Conservation (phyloP, 2,113 vertebrate genomes). For the Mionectes macconnelli region DNA sequence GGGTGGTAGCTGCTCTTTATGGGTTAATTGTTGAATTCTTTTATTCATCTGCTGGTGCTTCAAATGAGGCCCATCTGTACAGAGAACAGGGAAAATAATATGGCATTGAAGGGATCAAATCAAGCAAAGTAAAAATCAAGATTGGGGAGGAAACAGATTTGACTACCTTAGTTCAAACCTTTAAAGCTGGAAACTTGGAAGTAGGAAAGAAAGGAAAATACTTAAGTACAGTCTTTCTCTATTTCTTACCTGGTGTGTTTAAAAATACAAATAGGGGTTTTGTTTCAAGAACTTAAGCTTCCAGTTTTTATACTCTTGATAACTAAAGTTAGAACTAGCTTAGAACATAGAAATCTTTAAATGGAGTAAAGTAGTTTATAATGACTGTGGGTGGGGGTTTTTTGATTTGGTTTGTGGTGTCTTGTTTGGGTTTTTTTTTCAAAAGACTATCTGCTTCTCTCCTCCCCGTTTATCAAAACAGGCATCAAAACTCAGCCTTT, state of each 20-base stretch:
- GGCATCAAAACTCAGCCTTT: neutral
- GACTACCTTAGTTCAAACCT: neutral
- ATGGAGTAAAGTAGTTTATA: neutral
- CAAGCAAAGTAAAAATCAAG: neutral
- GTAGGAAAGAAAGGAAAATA: neutral
- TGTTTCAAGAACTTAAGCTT: neutral
- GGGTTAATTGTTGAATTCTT: neutral
- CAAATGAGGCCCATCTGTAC: neutral
- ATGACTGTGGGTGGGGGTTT: neutral
- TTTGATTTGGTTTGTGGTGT: neutral
- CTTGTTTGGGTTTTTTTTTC: neutral
- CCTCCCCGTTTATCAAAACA: neutral
- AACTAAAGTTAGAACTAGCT: neutral
- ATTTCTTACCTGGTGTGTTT: neutral
- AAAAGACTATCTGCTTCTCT: neutral
- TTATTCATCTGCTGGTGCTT: neutral
- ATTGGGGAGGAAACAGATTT: neutral
- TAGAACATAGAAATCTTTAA: neutral
- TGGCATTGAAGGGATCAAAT: neutral
- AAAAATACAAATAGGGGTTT: neutral
- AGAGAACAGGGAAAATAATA: neutral
- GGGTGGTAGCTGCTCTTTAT: neutral
- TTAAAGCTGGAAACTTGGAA: neutral
- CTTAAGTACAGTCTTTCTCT: neutral
- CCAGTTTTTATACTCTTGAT: neutral